A percentile compares a stretch with the other conserved stretches of the same genome.
Conservation (phyloP, 2,888 invertebrate genomes). For the Brachypterus glaber region DNA sequence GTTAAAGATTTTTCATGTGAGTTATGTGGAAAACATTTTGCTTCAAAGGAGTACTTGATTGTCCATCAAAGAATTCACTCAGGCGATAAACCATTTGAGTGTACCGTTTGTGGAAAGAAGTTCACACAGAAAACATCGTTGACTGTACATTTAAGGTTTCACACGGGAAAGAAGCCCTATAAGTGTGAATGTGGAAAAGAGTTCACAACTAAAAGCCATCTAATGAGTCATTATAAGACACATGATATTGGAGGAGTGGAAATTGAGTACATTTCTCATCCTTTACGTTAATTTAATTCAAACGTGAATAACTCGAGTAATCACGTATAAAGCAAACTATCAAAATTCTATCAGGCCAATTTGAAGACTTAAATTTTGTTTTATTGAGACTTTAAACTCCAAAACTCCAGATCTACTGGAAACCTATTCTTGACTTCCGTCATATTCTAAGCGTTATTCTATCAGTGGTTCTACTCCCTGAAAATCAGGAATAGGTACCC, state of each 20-base stretch:
- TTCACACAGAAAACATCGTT: slow-evolving; percentile 50
- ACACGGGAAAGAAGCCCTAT: slow-evolving; percentile 48
- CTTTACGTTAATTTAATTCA: slow-evolving; percentile 18
- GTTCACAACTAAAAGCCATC: slow-evolving; percentile 49
- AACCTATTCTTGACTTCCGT: too few relatives aligned
- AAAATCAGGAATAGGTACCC: too few relatives aligned
- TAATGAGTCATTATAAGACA: slow-evolving; percentile 47
- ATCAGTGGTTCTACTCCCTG: too few relatives aligned
- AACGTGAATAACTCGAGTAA: too few relatives aligned
- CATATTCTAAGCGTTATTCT: too few relatives aligned
- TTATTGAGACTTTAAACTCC: too few relatives aligned
- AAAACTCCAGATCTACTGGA: too few relatives aligned
- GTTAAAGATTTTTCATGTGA: slow-evolving; percentile 31
- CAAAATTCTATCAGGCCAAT: too few relatives aligned
- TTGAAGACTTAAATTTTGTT: too few relatives aligned
- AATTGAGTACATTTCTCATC: slow-evolving; percentile 29
- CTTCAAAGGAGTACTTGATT: slow-evolving; percentile 41
- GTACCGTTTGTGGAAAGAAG: slow-evolving; percentile 47
- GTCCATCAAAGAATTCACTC: slow-evolving; percentile 49
- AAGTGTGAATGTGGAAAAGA: slow-evolving; percentile 49
- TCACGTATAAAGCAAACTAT: too few relatives aligned
- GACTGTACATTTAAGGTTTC: slow-evolving; percentile 46
- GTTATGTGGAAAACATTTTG: slow-evolving; percentile 30
- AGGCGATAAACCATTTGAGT: slow-evolving; percentile 47
- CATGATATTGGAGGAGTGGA: slow-evolving; percentile 41